Evolutionary conservation across 1,140 invertebrate genomes (phyloP).

Genomic region (Sipha flava): DNA sequence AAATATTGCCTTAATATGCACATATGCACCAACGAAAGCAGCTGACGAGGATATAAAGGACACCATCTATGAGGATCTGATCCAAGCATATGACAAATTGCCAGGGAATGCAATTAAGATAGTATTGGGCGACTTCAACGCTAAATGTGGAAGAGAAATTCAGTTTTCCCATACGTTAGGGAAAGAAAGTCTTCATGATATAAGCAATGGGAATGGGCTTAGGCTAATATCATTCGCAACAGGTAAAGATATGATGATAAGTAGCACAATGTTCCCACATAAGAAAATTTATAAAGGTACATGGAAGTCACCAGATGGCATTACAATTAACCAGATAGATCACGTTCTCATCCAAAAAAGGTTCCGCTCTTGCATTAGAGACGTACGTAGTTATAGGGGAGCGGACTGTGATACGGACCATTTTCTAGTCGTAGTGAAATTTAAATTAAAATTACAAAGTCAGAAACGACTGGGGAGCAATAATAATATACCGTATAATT

Average conservation of each 20-base stretch:
- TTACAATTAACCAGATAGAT: too few relatives aligned
- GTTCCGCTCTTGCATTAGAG: neutral
- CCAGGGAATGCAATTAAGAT: too few relatives aligned
- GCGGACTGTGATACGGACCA: neutral
- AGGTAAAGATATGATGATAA: neutral
- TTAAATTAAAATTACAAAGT: neutral
- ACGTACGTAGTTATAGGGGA: neutral
- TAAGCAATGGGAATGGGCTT: neutral
- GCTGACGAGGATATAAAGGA: conserved; percentile 34
- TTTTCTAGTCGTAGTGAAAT: neutral
- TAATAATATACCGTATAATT: neutral
- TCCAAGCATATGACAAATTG: conserved; percentile 12
- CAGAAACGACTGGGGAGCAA: neutral
- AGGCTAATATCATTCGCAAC: neutral
- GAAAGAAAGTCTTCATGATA: conserved; percentile 36
- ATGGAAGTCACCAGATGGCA: neutral
- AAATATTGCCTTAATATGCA: conserved; percentile 30
- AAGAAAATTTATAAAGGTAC: neutral
- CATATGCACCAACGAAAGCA: too few relatives aligned
- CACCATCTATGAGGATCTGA: conserved; percentile 32
- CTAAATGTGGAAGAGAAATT: conserved; percentile 33
- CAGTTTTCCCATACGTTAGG: conserved; percentile 37
- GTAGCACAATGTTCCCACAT: too few relatives aligned
- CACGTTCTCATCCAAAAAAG: neutral
- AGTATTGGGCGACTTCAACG: too few relatives aligned